Conservation (phyloP, 2,888 invertebrate species). For the Quadroppia sp. region DNA sequence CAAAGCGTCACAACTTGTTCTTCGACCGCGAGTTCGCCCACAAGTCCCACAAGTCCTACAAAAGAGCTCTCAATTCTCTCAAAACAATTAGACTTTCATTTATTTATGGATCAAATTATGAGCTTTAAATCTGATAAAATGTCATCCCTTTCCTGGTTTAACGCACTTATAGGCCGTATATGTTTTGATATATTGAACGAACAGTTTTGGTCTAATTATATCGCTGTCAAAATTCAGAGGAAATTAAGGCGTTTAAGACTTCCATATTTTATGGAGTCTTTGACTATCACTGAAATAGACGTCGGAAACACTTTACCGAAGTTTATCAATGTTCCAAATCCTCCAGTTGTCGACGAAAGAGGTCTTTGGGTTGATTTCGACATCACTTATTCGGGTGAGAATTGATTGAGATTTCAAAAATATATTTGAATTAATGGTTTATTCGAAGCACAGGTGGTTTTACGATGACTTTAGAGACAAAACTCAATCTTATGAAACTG, state of each 20-base stretch:
- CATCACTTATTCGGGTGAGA: slow-evolving; percentile 60
- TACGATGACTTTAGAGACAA: slow-evolving; percentile 77
- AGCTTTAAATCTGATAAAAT: background rate
- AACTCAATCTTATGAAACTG: slow-evolving; percentile 73
- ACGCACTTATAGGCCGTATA: slow-evolving; percentile 70
- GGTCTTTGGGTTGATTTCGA: slow-evolving; percentile 86
- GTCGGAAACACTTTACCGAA: slow-evolving; percentile 67
- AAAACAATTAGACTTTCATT: slow-evolving; percentile 25
- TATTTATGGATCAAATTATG: slow-evolving; percentile 26
- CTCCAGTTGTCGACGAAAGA: slow-evolving; percentile 68
- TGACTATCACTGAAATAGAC: slow-evolving; percentile 69
- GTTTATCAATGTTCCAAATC: slow-evolving; percentile 60
- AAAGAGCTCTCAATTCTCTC: slow-evolving; percentile 24
- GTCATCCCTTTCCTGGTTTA: slow-evolving; percentile 61
- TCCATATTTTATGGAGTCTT: slow-evolving; percentile 81
- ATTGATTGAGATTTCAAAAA: background rate
- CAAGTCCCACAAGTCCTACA: slow-evolving; percentile 34
- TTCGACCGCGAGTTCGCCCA: slow-evolving; percentile 24
- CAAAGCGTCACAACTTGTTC: slow-evolving; percentile 36
- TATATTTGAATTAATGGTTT: slow-evolving; percentile 5
- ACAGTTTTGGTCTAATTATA: slow-evolving; percentile 63
- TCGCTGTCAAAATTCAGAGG: slow-evolving; percentile 74
- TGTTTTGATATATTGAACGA: slow-evolving; percentile 78
- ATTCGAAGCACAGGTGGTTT: slow-evolving; percentile 45
- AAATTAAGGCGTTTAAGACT: slow-evolving; percentile 79